These are phyloP conservation scores for Linurgus olivaceus DNA, from an alignment of 2,797 vertebrate genomes.

Conservation along the genomic window DNA sequence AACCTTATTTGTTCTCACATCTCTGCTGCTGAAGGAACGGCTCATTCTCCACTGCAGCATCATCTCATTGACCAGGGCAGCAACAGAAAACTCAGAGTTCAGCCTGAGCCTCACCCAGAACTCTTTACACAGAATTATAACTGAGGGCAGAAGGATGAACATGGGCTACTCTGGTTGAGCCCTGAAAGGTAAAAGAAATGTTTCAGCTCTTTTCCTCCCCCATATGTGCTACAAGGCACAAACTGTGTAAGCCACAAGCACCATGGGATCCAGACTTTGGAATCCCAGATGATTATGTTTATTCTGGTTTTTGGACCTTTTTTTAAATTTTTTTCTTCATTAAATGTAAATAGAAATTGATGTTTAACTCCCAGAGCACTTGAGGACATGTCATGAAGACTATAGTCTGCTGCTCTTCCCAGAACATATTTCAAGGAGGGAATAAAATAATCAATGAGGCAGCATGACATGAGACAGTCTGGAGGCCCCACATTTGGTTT, in stretches of 20 bases:
- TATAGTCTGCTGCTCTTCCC: neutral
- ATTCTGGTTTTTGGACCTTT: neutral
- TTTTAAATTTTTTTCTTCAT: neutral
- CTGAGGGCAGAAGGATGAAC: neutral
- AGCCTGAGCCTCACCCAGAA: neutral
- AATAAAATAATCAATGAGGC: constrained; percentile 43
- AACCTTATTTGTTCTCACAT: neutral
- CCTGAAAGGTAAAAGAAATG: neutral
- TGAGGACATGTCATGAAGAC: neutral
- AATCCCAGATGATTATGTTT: neutral
- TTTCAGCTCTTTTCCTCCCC: neutral
- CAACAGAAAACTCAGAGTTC: neutral
- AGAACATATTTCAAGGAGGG: neutral
- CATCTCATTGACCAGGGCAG: neutral
- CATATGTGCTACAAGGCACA: neutral
- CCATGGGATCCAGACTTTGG: neutral
- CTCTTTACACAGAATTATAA: neutral
- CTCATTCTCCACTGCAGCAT: neutral
- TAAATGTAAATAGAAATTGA: constrained; percentile 10
- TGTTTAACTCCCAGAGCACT: constrained; percentile 13
- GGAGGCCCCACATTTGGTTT: constrained; percentile 6
- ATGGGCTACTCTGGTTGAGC: neutral
- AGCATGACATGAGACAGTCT: constrained; percentile 11
- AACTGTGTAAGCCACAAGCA: neutral
- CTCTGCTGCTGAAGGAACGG: neutral